phyloP scores from a whole-genome alignment of 2,888 invertebrate genomes.

The Acronicta psi region DNA sequence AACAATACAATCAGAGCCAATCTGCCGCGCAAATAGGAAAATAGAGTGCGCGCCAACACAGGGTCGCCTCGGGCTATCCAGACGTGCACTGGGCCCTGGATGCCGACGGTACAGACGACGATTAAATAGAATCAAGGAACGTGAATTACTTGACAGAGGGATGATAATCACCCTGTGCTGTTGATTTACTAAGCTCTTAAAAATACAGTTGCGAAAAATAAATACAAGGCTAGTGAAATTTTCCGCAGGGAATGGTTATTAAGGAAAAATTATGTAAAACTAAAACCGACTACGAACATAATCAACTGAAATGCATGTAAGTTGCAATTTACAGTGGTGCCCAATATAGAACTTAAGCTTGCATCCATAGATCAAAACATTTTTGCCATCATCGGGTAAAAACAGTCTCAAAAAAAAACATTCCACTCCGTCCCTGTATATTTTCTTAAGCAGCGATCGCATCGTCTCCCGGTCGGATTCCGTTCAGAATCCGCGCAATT shows the following conservation, averaged over 20 bases:
- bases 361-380: too few relatives aligned
- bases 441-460: slow-evolving; percentile 69
- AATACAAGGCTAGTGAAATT: neutral
- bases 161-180: slow-evolving; percentile 12
- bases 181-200: neutral
- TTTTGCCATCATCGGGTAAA: too few relatives aligned
- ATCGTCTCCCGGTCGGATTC: slow-evolving; percentile 73
- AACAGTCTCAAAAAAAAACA: neutral
- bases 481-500: slow-evolving; percentile 84
- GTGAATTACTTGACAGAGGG: slow-evolving; percentile 21
- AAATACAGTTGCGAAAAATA: neutral
- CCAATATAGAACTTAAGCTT: too few relatives aligned
- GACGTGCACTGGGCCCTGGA: slow-evolving; percentile 36
- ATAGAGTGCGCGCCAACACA: slow-evolving; percentile 85
- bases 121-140: slow-evolving; percentile 17
- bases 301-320: too few relatives aligned
- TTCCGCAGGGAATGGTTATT: too few relatives aligned
- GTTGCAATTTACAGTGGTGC: too few relatives aligned
- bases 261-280: too few relatives aligned
- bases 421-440: slow-evolving; percentile 65
- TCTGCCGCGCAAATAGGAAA: slow-evolving; percentile 89
- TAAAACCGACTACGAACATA: too few relatives aligned
- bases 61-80: slow-evolving; percentile 73
- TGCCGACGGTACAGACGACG: slow-evolving; percentile 6
- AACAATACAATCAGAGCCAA: slow-evolving; percentile 89